phyloP scores from a whole-genome alignment of 2,888 invertebrate species.

The Nudaria mundana region DNA sequence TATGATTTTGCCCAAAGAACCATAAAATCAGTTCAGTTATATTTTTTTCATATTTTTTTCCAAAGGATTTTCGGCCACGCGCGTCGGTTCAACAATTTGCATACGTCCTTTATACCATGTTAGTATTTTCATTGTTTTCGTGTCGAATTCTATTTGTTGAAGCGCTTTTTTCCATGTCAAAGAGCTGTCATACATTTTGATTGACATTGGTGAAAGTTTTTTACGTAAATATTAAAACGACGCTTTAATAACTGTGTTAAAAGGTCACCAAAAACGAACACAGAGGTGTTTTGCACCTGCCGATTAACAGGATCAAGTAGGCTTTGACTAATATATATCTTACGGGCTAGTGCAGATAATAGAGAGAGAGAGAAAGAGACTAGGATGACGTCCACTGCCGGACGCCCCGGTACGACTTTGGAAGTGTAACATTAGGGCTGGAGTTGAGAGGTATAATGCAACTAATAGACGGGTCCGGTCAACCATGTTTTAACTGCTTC shows the following conservation, averaged over 20 bases:
- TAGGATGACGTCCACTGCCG: too few species aligned
- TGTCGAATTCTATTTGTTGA: conserved; percentile 25
- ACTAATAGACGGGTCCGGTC: too few species aligned
- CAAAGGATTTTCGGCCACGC: conserved; percentile 42
- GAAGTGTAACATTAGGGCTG: too few species aligned
- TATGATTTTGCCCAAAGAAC: neutral
- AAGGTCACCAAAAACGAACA: too few species aligned
- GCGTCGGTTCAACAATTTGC: conserved; percentile 23
- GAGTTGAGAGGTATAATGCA: too few species aligned
- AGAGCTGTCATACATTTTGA: conserved; percentile 27
- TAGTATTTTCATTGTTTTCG: conserved; percentile 33
- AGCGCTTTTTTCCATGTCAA: conserved; percentile 25
- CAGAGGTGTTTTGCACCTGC: too few species aligned
- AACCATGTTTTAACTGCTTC: too few species aligned
- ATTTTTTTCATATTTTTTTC: conserved; percentile 42
- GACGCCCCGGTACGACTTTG: too few species aligned
- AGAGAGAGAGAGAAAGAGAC: too few species aligned
- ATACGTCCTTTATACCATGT: conserved; percentile 22
- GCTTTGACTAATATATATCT: too few species aligned
- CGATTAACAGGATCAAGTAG: too few species aligned
- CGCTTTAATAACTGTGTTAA: neutral
- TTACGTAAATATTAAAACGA: conserved; percentile 3
- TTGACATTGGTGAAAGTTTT: conserved; percentile 24
- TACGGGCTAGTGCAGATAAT: too few species aligned
- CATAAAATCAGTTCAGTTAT: conserved; percentile 14